phyloP scores from a whole-genome alignment of 2,888 invertebrate species.

The Nomada ruficornis region DNA sequence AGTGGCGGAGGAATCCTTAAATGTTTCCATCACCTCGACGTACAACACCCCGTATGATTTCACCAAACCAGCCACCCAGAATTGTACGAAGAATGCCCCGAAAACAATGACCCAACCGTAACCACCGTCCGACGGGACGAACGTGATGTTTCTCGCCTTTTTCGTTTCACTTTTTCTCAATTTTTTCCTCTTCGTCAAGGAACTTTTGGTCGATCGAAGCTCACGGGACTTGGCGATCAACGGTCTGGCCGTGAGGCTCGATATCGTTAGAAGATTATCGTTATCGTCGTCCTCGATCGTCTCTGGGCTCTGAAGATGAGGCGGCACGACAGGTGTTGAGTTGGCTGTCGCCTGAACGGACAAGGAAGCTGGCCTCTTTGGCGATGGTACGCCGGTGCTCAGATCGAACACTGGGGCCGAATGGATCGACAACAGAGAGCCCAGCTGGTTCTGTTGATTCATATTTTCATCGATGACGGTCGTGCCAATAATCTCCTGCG shows the following conservation, averaged over 20 bases:
- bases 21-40: conserved; percentile 92
- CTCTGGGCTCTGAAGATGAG: conserved; percentile 83
- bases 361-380: conserved; percentile 84
- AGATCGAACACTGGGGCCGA: conserved; percentile 87
- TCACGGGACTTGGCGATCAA: conserved; percentile 89
- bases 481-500: conserved; percentile 80
- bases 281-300: conserved; percentile 88
- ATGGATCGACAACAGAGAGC: conserved; percentile 89
- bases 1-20: conserved; percentile 90
- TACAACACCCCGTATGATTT: conserved; percentile 93
- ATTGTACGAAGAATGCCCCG: conserved; percentile 92
- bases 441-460: conserved; percentile 85
- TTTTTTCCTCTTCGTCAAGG: conserved; percentile 59
- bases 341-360: conserved; percentile 84
- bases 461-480: conserved; percentile 81
- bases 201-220: conserved; percentile 84
- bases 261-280: conserved; percentile 90
- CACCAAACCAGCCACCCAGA: conserved; percentile 92
- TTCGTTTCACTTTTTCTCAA: conserved; percentile 61
- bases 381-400: conserved; percentile 74
- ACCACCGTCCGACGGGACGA: conserved; percentile 89
- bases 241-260: conserved; percentile 90
- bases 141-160: conserved; percentile 71
- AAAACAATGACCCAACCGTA: conserved; percentile 92
- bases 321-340: conserved; percentile 83